Conservation (phyloP, 2,888 invertebrate genomes). For the Epiperipatus broadwayi region DNA sequence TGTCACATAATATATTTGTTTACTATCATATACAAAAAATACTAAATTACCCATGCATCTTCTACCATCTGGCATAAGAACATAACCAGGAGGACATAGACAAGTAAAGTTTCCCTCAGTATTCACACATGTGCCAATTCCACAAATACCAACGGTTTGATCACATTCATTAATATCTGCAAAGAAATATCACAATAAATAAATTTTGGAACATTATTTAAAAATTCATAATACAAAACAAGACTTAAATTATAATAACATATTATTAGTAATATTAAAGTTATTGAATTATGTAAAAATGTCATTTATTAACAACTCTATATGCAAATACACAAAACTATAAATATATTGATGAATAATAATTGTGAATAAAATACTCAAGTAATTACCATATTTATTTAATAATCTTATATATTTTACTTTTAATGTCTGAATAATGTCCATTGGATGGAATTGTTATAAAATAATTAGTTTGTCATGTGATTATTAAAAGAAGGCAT, state of each 20-base stretch:
- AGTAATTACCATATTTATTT: too few relatives aligned
- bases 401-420: too few relatives aligned
- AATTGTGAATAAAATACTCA: too few relatives aligned
- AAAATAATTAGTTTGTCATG: too few relatives aligned
- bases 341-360: too few relatives aligned
- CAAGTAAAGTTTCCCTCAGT: constrained; percentile 64
- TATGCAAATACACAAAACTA: too few relatives aligned
- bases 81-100: constrained; percentile 60
- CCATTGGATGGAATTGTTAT: too few relatives aligned
- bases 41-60: constrained; percentile 25
- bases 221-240: not conserved
- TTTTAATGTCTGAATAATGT: too few relatives aligned
- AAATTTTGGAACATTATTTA: not conserved
- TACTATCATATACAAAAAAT: not conserved
- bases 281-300: too few relatives aligned
- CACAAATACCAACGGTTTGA: constrained; percentile 43
- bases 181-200: constrained; percentile 13
- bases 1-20: not conserved
- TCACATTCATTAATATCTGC: constrained; percentile 48
- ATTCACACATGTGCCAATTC: constrained; percentile 59
- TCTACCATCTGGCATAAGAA: constrained; percentile 51
- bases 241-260: not conserved
- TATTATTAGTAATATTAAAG: constrained; percentile 7
- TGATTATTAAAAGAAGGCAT: too few relatives aligned
- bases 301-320: too few relatives aligned